Evolutionary conservation across 2,797 vertebrate genomes (phyloP).

Genomic region (Adrianichthys oophorus): DNA sequence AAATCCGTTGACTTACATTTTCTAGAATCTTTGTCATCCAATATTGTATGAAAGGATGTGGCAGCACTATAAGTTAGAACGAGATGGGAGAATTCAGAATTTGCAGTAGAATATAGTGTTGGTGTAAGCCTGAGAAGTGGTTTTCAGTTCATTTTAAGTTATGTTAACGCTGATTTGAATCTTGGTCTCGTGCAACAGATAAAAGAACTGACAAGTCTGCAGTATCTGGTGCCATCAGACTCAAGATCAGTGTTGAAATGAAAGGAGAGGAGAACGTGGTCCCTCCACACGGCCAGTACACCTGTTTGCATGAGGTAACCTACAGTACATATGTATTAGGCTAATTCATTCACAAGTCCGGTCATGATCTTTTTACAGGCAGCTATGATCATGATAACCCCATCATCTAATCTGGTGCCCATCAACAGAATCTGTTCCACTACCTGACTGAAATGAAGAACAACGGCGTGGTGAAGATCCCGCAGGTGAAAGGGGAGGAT

Average conservation of each 20-base stretch:
- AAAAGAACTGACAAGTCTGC: slow-evolving; percentile 97
- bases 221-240: slow-evolving; percentile 93
- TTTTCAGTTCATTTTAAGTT: neutral
- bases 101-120: neutral
- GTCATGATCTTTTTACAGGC: slow-evolving; percentile 1
- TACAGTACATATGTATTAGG: neutral
- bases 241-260: slow-evolving; percentile 98
- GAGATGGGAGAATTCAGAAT: neutral
- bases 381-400: slow-evolving; percentile 4
- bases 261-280: slow-evolving; percentile 97
- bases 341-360: neutral
- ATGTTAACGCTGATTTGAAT: slow-evolving; percentile 13
- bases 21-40: too few relatives aligned
- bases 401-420: slow-evolving; percentile 39
- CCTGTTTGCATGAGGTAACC: slow-evolving; percentile 94
- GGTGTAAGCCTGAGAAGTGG: neutral
- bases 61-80: neutral
- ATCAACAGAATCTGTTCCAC: slow-evolving; percentile 91
- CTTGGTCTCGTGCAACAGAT: slow-evolving; percentile 75
- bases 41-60: too few relatives aligned
- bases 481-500: slow-evolving; percentile 92
- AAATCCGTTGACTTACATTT: too few relatives aligned
- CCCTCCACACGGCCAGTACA: slow-evolving; percentile 95
- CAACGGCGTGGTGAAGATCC: slow-evolving; percentile 90
- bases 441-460: slow-evolving; percentile 92